Conservation (phyloP, 2,888 invertebrate species). For the Allacma fusca region DNA sequence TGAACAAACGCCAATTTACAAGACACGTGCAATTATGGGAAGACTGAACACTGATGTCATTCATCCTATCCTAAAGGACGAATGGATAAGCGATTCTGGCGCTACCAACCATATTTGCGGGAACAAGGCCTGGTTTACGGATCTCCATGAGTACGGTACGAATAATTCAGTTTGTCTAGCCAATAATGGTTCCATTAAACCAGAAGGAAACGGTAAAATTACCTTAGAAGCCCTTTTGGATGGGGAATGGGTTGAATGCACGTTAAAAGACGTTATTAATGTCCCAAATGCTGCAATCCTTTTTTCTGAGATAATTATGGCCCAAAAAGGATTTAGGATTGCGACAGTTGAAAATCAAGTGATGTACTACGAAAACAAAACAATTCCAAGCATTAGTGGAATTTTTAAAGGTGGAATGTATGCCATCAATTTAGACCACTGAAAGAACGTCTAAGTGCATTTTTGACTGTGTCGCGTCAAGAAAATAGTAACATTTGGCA, state of each 20-base stretch:
- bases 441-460: too few relatives aligned
- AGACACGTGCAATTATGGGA: background rate
- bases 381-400: background rate
- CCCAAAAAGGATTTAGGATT: conserved; percentile 19
- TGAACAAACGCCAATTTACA: background rate
- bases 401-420: conserved; percentile 2
- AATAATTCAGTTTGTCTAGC: too few relatives aligned
- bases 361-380: background rate
- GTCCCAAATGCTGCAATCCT: conserved; percentile 14
- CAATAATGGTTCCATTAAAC: background rate
- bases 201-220: background rate
- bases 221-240: conserved; percentile 2
- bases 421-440: conserved; percentile 22
- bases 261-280: conserved; percentile 31
- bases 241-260: conserved; percentile 17
- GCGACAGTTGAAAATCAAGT: background rate
- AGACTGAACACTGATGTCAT: too few relatives aligned
- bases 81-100: conserved; percentile 1
- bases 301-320: conserved; percentile 39
- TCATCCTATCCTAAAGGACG: background rate
- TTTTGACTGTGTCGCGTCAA: too few relatives aligned
- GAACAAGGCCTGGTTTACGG: background rate
- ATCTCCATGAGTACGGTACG: too few relatives aligned
- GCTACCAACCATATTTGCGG: conserved; percentile 7
- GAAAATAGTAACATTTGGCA: background rate